Evolutionary conservation across 2,113 vertebrate species (phyloP).

Genomic region (Cichladusa arquata): DNA sequence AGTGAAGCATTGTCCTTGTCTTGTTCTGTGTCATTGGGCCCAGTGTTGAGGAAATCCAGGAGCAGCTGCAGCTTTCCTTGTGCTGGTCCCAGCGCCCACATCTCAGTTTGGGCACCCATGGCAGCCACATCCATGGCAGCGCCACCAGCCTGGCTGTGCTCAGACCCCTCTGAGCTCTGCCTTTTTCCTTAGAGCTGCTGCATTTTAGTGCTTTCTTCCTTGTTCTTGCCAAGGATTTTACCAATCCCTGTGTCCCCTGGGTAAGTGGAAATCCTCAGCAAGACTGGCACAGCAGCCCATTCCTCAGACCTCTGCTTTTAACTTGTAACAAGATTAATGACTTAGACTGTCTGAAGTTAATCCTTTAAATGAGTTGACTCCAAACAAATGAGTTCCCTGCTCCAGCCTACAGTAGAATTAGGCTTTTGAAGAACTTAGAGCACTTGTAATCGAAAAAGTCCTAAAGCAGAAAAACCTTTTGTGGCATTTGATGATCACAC

Average conservation of each 20-base stretch:
- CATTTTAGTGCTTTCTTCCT: not conserved
- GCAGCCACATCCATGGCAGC: not conserved
- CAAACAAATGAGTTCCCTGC: slow-evolving; percentile 22
- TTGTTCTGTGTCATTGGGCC: accelerated
- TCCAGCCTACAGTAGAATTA: not conserved
- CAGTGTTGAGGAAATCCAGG: accelerated
- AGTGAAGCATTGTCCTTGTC: not conserved
- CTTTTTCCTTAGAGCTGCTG: not conserved
- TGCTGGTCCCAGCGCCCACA: accelerated
- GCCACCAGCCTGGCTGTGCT: not conserved
- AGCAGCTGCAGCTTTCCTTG: not conserved
- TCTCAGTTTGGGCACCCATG: accelerated
- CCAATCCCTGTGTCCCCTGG: not conserved
- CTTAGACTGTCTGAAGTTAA: slow-evolving; percentile 38
- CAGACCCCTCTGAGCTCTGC: not conserved
- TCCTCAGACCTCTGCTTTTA: not conserved
- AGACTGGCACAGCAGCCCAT: not conserved
- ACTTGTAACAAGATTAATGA: slow-evolving; percentile 34
- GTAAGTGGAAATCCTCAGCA: not conserved
- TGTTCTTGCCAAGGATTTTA: not conserved
- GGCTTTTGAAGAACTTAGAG: not conserved
- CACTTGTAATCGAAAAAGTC: not conserved
- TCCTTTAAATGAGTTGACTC: slow-evolving; percentile 21
- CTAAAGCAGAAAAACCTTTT: not conserved
- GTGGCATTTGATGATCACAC: not conserved